Conservation (phyloP, 2,797 vertebrate genomes). For the Pogonophryne albipinna region DNA sequence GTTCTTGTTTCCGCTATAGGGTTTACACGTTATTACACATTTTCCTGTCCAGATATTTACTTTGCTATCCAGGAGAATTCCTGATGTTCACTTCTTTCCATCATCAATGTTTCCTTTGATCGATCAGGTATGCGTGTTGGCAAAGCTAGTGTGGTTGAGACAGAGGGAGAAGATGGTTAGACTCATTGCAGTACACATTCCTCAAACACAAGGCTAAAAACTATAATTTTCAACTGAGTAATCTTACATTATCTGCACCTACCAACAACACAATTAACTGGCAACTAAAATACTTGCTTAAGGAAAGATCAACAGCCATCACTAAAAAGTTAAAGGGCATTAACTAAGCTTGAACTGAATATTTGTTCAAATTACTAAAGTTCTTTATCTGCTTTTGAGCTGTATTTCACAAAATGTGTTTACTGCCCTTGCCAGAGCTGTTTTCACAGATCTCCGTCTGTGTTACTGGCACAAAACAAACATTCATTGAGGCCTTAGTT, state of each 20-base stretch:
- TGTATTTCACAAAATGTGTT: conserved; percentile 9
- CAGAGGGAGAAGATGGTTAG: no score
- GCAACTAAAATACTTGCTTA: background rate
- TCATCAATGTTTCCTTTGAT: no score
- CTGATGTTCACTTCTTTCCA: no score
- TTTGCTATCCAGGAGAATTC: no score
- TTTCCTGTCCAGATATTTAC: no score
- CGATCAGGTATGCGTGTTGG: no score
- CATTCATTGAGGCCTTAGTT: conserved; percentile 23
- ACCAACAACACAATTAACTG: background rate
- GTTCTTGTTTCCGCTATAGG: no score
- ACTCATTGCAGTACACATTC: background rate
- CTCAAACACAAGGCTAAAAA: background rate
- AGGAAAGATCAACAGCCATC: no score
- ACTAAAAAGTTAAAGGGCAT: background rate
- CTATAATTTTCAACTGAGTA: background rate
- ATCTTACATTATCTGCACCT: background rate
- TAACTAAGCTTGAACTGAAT: background rate
- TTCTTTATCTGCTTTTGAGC: background rate
- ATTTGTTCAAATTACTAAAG: conserved; percentile 7
- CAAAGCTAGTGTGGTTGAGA: no score
- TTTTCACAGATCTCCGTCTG: conserved; percentile 16
- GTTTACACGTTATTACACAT: no score
- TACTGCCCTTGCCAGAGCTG: background rate
- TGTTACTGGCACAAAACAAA: conserved; percentile 22